Base-by-base conservation (phyloP, 1,140 invertebrate genomes). In the Trichogramma pretiosum region DNA sequence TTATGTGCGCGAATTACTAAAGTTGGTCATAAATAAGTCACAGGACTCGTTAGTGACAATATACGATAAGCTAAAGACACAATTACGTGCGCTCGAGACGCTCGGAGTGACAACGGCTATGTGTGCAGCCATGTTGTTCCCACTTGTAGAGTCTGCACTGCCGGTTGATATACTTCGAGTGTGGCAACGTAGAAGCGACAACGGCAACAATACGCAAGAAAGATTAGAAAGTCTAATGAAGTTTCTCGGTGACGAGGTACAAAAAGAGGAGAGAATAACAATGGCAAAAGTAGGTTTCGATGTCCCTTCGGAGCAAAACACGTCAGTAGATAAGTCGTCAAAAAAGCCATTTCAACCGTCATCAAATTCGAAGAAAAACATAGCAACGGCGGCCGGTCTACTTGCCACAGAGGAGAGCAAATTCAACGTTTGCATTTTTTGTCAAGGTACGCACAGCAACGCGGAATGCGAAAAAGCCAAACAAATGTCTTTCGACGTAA, bases 81-180 rank as follows among this genome's bases (percentile, higher is more conserved):
- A 65, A n/a, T 43, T 68, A 10, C 34, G 52, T 23, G 50, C 56
- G 1, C 45, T 69, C 3, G 58, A 65, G 30, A 50, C 57, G 0
- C 41, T 67, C 1, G 56, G 58, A 9, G 55, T 63, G 0, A 59
- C 53, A 14, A 59, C 53, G 17, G 54, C 62, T 19, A 61, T 60
- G 30, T 59, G 55, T 50, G 57, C 56, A 0, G 54, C 59, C 3
- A 58, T 64, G 41, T 24, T 67, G 4, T 60, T 57, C 33, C 61
- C 62, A 0, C 38, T 68, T 24, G 59, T 65, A 23, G 59, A 67
- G 40, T 67, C 64, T 1, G 57, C 61, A 19, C 24, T 70, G 8
- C 60, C 64, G 1, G 58, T 61, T 26, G 55, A 65, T 18, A 39
- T 59, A n/a, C 39, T 65, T 5, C 37, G 53, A n/a, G 41, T 45